Conservation (phyloP, 2,888 invertebrate genomes). For the Epistrophe eligans region DNA sequence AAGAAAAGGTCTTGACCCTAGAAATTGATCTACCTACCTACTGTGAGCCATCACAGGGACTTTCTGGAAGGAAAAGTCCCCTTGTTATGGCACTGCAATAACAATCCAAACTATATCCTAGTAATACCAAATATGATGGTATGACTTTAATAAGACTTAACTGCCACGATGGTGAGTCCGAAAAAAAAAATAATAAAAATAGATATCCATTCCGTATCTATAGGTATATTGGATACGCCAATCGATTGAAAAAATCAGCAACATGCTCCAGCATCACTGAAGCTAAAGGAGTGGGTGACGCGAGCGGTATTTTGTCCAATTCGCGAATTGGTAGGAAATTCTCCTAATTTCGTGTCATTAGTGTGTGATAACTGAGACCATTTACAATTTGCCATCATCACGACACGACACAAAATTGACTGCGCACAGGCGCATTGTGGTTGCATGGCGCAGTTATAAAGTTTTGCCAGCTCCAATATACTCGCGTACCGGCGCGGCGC, state of each 20-base stretch:
- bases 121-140: slow-evolving; percentile 69
- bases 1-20: slow-evolving; percentile 64
- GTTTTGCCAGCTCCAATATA: not conserved
- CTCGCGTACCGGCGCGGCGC: too few species aligned
- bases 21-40: slow-evolving; percentile 51
- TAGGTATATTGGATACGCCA: slow-evolving; percentile 30
- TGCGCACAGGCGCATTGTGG: slow-evolving; percentile 30
- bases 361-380: slow-evolving; percentile 84
- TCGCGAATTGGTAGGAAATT: slow-evolving; percentile 74
- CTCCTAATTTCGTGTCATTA: slow-evolving; percentile 83
- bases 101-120: slow-evolving; percentile 59
- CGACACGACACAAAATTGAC: slow-evolving; percentile 81
- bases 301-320: slow-evolving; percentile 53
- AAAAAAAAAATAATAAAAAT: slow-evolving; percentile 32
- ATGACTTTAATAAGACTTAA: slow-evolving; percentile 47
- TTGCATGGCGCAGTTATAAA: not conserved
- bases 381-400: slow-evolving; percentile 84
- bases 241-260: slow-evolving; percentile 31
- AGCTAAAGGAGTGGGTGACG: slow-evolving; percentile 34
- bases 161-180: slow-evolving; percentile 19
- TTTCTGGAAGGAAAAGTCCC: slow-evolving; percentile 45
- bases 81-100: slow-evolving; percentile 22
- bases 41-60: slow-evolving; percentile 40
- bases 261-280: not conserved
- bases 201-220: slow-evolving; percentile 35